Evolutionary conservation across 2,113 vertebrate genomes (phyloP), one percentile per base, ranked within the genome.

Genomic region (Aegotheles bennettii): DNA sequence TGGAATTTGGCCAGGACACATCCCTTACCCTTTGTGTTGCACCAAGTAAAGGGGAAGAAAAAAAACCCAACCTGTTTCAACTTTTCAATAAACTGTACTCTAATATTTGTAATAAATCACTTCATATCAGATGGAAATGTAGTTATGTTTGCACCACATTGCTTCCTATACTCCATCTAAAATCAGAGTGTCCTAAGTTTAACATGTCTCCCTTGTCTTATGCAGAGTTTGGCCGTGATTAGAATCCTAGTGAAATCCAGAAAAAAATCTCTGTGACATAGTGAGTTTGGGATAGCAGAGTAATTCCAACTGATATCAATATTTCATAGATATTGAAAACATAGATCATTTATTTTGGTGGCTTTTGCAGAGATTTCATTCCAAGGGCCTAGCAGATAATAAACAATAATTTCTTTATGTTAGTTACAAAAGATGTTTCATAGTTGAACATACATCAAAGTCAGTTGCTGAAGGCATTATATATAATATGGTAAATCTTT

Each of bases 401-500:
- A 94, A 95, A 95, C 63, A 90, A 86, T 70, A 67, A 94, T 93
- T 86, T 78, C 79, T 94, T 89, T 86, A 78, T 50, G 35, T 78
- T 94, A 60, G 68, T 92, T 95, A 89, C 75, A 90, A 78, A 96
- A 93, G 71, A 81, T 38, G 56, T 89, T 94, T 75, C 64, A 42
- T 73, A 25, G 53, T 77, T 93, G 76, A 96, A 87, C n/a, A 81
- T 86, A 75, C 43, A 90, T 94, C 92, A 92, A 92, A 96, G 92
- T 96, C 83, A 64, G 20, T 87, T 90, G 83, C 56, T 89, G 64
- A 90, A 83, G 86, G 84, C 61, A 84, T 68, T 87, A 84, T 71
- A 94, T 89, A 90, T 71, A 96, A 89, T 68, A 88, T n/a, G 53
- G 53, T 96, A 92, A 96, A 92, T 89, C 85, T 87, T 89, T 87